Evolutionary conservation across 2,113 vertebrate species (phyloP).

Genomic region (Cinclus cinclus): DNA sequence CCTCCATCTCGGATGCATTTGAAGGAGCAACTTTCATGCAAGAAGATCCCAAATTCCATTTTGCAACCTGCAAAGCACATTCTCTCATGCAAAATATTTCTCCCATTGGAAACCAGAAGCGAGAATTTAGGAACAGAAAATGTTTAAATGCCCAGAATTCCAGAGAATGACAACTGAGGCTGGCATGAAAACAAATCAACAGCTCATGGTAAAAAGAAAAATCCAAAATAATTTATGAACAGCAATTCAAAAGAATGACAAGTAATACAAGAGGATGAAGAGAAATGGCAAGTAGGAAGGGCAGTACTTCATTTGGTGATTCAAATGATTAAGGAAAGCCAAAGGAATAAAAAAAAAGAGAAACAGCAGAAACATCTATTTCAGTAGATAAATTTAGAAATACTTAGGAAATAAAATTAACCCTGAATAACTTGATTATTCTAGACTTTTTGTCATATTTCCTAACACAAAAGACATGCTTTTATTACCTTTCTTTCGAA

Average conservation of each 20-base stretch:
- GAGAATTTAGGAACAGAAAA: not conserved
- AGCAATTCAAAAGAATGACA: not conserved
- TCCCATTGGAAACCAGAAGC: not conserved
- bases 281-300: not conserved
- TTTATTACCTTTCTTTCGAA: constrained; percentile 94
- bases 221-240: not conserved
- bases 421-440: not conserved
- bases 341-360: not conserved
- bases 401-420: not conserved
- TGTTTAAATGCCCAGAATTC: not conserved
- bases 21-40: not conserved
- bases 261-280: not conserved
- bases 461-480: not conserved
- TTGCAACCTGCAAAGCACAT: not conserved
- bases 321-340: not conserved
- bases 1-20: not conserved
- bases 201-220: not conserved
- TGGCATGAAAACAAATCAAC: not conserved
- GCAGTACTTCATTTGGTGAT: not conserved
- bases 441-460: not conserved
- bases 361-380: not conserved
- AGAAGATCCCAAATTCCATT: not conserved
- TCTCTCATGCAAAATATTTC: not conserved
- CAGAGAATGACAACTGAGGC: not conserved
- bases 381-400: not conserved